phyloP scores from a whole-genome alignment of 2,797 vertebrate genomes.

The Glyptemys insculpta region DNA sequence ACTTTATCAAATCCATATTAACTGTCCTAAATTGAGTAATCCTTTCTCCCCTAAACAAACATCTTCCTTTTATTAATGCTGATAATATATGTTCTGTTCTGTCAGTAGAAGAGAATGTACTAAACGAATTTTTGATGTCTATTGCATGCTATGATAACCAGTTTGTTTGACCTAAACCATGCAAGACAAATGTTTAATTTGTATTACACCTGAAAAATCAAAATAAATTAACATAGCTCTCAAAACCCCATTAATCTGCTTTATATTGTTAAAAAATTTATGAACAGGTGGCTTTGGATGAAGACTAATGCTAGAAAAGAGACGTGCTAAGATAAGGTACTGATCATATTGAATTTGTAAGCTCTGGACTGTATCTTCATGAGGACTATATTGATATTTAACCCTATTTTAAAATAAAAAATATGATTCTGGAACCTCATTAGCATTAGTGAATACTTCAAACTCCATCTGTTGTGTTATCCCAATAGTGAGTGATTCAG shows the following conservation, averaged over 20 bases:
- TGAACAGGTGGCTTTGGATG: background rate
- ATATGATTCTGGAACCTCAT: background rate
- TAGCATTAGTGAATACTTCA: background rate
- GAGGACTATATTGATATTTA: background rate
- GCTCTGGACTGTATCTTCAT: background rate
- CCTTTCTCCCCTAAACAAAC: background rate
- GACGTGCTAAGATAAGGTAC: background rate
- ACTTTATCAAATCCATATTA: too few relatives aligned
- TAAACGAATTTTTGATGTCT: background rate
- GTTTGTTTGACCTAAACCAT: background rate
- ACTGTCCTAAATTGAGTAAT: background rate
- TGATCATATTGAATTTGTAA: background rate
- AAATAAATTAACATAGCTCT: background rate
- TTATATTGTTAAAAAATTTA: background rate
- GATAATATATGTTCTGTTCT: too few relatives aligned
- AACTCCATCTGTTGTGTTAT: background rate
- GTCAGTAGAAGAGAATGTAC: background rate
- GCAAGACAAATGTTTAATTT: background rate
- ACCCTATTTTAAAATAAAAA: background rate
- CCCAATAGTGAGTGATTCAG: background rate
- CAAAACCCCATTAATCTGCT: background rate
- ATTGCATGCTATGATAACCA: background rate
- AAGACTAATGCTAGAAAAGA: background rate
- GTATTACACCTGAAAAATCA: background rate
- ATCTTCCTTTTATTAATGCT: background rate